Evolutionary conservation across 2,113 vertebrate species (phyloP), one percentile per base, ranked within the genome.

Genomic region (Morphnarchus princeps): DNA sequence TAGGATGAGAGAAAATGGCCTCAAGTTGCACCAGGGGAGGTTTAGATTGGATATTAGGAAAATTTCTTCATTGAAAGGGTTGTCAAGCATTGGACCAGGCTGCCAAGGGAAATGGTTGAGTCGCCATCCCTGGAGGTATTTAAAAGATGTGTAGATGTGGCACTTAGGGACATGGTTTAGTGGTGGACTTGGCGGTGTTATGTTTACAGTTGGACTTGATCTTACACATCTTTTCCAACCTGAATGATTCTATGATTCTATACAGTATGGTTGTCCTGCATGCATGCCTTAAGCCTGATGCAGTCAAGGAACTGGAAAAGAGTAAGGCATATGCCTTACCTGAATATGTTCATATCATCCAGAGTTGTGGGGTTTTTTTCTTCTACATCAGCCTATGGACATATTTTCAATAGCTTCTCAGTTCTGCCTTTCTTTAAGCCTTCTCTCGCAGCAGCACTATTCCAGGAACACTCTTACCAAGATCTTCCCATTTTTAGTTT

Each of bases 361-460:
- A 29, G n/a, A 80, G 6, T 36, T 74, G 28, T 9, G 2, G 3
- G 0, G 1, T 2, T 34, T 34, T 34, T 62, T 47, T 47, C 3
- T 42, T 85, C 29, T 45, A 2, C 5, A 15, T 58, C 24, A 32
- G 6, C 31, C 36, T 57, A 0, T 89, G 18, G 8, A 18, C 8
- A 6, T 43, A 49, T 32, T 61, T 82, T 65, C 78, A 82, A 25
- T 58, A 87, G 9, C 31, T 66, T 11, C 11, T 71, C 16, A 17
- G 31, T 61, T 83, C 52, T 71, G 36, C 20, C 14, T 59, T 59
- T 45, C 10, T 58, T 78, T 25, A 71, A 57, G 19, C 15, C 24
- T 58, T 87, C 6, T 67, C n/a, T 93, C 16, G 49, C 22, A 71
- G 34, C 40, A 69, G 16, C 24, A 69, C 13, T 58, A 31, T 43